Percentiles rank a stretch among this genome's conserved stretches.
phyloP scores from a whole-genome alignment of 2,888 invertebrate genomes.

The Calephelis perditalis region DNA sequence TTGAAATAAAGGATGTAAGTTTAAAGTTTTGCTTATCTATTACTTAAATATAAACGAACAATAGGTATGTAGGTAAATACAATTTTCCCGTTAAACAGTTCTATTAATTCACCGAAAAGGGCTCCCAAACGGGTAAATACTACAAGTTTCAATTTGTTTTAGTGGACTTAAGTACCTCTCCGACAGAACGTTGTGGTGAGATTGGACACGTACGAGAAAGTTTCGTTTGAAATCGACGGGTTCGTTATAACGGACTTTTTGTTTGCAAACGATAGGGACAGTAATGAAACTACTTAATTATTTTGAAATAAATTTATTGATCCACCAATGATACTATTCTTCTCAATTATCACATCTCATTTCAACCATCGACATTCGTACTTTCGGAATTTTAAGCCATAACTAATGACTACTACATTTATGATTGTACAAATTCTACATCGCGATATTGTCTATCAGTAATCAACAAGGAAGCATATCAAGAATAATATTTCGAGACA shows the following conservation, averaged over 20 bases:
- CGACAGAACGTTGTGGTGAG: slow-evolving; percentile 1
- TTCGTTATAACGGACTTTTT: slow-evolving; percentile 4
- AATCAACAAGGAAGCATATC: no score
- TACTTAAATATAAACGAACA: not conserved
- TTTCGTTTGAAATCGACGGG: slow-evolving; percentile 8
- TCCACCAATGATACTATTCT: no score
- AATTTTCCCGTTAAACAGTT: not conserved
- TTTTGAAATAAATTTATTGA: not conserved
- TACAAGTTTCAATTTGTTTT: slow-evolving; percentile 10
- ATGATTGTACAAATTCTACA: no score
- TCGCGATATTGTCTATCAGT: no score
- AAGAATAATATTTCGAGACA: no score
- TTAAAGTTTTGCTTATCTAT: no score
- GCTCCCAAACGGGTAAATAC: slow-evolving; percentile 3
- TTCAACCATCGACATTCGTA: no score
- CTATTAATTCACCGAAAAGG: not conserved
- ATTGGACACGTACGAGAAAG: slow-evolving; percentile 7
- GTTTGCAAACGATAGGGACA: slow-evolving; percentile 8
- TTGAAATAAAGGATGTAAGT: no score
- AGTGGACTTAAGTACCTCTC: slow-evolving; percentile 10
- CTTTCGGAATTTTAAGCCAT: no score
- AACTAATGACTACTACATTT: no score
- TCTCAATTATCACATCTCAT: no score
- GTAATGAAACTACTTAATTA: not conserved
- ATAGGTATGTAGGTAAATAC: slow-evolving; percentile 4